phyloP scores from a whole-genome alignment of 2,888 invertebrate species.

The Furcula furcula region DNA sequence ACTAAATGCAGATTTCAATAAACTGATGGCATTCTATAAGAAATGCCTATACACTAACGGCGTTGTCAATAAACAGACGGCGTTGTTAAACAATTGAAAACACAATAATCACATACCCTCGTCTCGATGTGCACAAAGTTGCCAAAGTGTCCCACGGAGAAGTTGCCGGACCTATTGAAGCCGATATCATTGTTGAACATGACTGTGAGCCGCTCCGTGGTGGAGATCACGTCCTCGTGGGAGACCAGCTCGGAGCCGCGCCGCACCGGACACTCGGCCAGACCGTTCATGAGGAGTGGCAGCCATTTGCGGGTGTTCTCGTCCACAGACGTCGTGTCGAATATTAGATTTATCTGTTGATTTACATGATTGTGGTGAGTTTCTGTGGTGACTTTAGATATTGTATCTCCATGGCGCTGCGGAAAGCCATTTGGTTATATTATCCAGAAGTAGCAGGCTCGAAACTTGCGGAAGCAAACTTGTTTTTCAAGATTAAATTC shows the following conservation, averaged over 20 bases:
- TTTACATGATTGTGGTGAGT: too few relatives aligned
- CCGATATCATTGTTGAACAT: slow-evolving; percentile 84
- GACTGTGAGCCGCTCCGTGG: slow-evolving; percentile 89
- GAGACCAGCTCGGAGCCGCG: slow-evolving; percentile 80
- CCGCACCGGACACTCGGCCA: slow-evolving; percentile 88
- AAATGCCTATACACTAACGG: too few relatives aligned
- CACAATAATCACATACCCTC: slow-evolving; percentile 84
- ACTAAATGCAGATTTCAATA: too few relatives aligned
- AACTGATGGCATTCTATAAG: too few relatives aligned
- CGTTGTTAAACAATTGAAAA: too few relatives aligned
- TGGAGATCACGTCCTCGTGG: slow-evolving; percentile 88
- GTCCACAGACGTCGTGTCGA: slow-evolving; percentile 85
- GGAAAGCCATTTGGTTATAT: too few relatives aligned
- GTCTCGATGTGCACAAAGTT: slow-evolving; percentile 84
- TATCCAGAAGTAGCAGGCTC: too few relatives aligned
- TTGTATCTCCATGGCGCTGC: too few relatives aligned
- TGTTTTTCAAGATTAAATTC: too few relatives aligned
- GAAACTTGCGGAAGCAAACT: too few relatives aligned
- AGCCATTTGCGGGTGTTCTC: slow-evolving; percentile 85
- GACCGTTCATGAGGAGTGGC: slow-evolving; percentile 87
- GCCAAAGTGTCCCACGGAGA: slow-evolving; percentile 88
- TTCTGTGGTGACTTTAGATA: too few relatives aligned
- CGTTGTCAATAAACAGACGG: too few relatives aligned
- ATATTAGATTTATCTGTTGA: slow-evolving; percentile 85
- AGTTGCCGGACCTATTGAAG: slow-evolving; percentile 79